Base-by-base conservation (phyloP, 2,113 vertebrate species). In the Heptranchias perlo region DNA sequence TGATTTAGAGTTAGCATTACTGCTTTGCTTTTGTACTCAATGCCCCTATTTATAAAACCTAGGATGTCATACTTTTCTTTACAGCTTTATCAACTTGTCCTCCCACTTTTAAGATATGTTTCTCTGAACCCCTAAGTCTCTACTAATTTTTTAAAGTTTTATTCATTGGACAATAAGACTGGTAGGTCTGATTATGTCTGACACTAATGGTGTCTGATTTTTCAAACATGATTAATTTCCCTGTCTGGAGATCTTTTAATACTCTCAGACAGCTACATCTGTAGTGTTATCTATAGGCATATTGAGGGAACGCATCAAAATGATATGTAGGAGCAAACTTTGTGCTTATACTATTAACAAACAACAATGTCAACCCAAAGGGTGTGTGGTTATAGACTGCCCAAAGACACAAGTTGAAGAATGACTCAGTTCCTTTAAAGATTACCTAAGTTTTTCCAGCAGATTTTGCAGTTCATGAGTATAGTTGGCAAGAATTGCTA, bases 361-460 rank as follows among this genome's bases (percentile, higher is more conserved):
- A 49, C 82, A 93, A 61, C 23, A 62, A 39, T 18, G 62, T 67
- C 62, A 94, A 44, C 92, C 61, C 39, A 44, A 93, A 47, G 39
- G 92, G 3, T 23, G 25, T 65, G 61, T 64, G n/a, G n/a, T 65
- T 65, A 65, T 44, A 58, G 10, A 25, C 23, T 64, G 6, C 92
- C 21, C 35, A 28, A 52, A 58, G 61, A n/a, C 61, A 8, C n/a
- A 25, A 47, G 61, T 67, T 67, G 92, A 65, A 47, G 39, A 67
- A 94, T 94, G 92, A 64, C 62, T 94, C 92, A 94, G 87, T 58
- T 91, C 52, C 28, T 91, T 91, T 91, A 58, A 91, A 91, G 92
- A 44, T 94, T 94, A 47, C 62, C 23, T 28, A 94, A 94, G 39
- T 44, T 64, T 94, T 94, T 94, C 87, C 61, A 65, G n/a, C 62